A percentile compares a stretch with the other conserved stretches of the same genome.
Evolutionary conservation across 2,797 vertebrate species (phyloP).

Genomic region (Hafferia zeledoni): DNA sequence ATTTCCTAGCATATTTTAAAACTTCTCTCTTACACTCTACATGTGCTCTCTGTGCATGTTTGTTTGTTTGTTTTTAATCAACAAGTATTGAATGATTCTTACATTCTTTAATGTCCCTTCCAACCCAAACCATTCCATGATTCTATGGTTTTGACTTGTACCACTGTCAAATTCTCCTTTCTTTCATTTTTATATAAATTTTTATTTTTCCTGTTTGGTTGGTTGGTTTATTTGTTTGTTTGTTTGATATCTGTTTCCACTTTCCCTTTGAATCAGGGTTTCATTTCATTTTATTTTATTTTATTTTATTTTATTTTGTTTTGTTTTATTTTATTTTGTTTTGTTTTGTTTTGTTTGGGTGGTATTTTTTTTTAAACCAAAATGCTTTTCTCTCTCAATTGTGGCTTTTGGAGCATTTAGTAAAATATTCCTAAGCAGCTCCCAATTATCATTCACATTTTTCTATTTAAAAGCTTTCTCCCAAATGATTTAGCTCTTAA

Average conservation of each 20-base stretch:
- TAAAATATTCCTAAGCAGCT: slow-evolving; percentile 37
- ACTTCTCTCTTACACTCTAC: not conserved
- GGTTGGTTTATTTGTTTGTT: not conserved
- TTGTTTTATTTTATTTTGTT: not conserved
- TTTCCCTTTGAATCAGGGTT: not conserved
- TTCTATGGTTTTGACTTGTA: not conserved
- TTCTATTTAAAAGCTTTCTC: slow-evolving; percentile 45
- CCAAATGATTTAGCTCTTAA: slow-evolving; percentile 34
- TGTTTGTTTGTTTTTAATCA: not conserved
- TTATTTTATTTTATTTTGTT: slow-evolving; percentile 42
- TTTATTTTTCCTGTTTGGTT: not conserved
- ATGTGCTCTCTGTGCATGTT: not conserved
- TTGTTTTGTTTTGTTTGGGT: slow-evolving; percentile 32
- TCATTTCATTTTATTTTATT: not conserved
- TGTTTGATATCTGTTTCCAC: slow-evolving; percentile 11
- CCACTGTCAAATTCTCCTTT: not conserved
- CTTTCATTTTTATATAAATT: not conserved
- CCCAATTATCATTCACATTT: slow-evolving; percentile 56
- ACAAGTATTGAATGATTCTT: not conserved
- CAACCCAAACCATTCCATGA: not conserved
- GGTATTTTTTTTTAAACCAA: not conserved
- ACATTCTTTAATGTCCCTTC: not conserved
- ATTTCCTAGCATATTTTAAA: not conserved
- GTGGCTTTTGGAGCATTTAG: not conserved
- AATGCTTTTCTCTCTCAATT: slow-evolving; percentile 2